Base-by-base conservation (phyloP, 2,888 invertebrate genomes). In the Halictus ligatus region DNA sequence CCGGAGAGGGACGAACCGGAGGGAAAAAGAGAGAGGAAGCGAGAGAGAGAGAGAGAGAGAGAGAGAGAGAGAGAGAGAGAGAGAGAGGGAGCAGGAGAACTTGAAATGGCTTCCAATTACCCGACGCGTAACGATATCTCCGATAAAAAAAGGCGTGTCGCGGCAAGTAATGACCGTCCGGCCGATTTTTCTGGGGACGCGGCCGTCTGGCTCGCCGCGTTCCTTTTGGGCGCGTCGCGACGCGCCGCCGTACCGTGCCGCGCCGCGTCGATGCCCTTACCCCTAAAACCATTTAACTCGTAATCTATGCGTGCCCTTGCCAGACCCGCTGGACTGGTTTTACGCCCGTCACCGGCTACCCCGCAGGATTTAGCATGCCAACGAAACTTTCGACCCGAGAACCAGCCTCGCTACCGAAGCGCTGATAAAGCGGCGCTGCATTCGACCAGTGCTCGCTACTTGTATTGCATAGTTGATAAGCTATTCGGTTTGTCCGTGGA, bases 31-130 rank as follows among this genome's bases (percentile, higher is more conserved):
- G 35, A 35, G n/a, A n/a, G n/a, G 58, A 21, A 8, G 21, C 2
- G 54, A 54, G 60, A n/a, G 7, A 21, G 60, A 60, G 67, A 40
- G 13, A 21, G 21, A 21, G 54, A 54, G 60, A n/a, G 21, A 21
- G 58, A 60, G 67, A 40, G 12, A 21, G 35, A 18, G 5, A 21
- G 69, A 40, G 40, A 18, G 58, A 58, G 46, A 8, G 10, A n/a
- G 78, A 75, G 25, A 25, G 15, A 8, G 46, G 40, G 58, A 72
- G 46, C 43, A 48, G 50, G 50, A 75, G 76, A 75, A 84, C 73
- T 86, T 75, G 71, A 81, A 85, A 86, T 86, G 78, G 81, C 77
- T 81, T 84, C 81, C 85, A 86, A 86, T 86, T 84, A 86, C 78
- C 64, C 80, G 78, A 43, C 81, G 80, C 74, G 84, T 84, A 85